Base-by-base conservation (phyloP, 1,140 invertebrate species). In the Platyura marginata region DNA sequence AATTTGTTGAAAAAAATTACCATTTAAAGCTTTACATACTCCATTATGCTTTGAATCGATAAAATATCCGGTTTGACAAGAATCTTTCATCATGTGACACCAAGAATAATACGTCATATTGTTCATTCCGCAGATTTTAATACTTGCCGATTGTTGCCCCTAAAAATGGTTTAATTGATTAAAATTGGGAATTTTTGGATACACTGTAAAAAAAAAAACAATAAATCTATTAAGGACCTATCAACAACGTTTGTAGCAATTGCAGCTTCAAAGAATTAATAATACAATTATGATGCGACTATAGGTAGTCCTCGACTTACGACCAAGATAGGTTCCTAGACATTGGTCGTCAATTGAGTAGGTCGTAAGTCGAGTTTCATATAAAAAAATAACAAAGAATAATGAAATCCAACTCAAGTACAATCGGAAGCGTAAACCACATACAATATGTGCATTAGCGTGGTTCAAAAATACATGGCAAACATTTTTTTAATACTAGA, bases 21-120 rank as follows among this genome's bases (percentile, higher is more conserved):
- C 25, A n/a, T n/a, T 34, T 42, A 18, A 42, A 15, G 23, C 21
- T 38, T 35, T 21, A 23, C 37, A 40, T 1, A 18, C 11, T 21
- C 37, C 38, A 33, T 44, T 38, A 29, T 39, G 37, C 16, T 44
- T 36, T 33, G 33, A 20, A 21, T 38, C 36, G 32, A 40, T 44
- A 15, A 15, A 21, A 34, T 34, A 41, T 40, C 32, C 37, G 9
- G 36, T 44, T 22, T 41, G 40, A 41, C 29, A 43, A 11, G 42
- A 43, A 34, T 43, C 62, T 40, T 62, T 59, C 38, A 63, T 62
- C 63, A 74, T 65, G 41, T 71, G 62, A 51, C 72, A 75, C 57
- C 66, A 68, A 21, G 65, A 71, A 20, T 49, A 46, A 49, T 75
- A 74, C 0, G 68, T 69, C 22, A 51, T 52, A 22, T 68, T 63